Evolutionary conservation across 2,888 invertebrate species (phyloP), one percentile per base, ranked within the genome.

Genomic region (Lydus trimaculatus): DNA sequence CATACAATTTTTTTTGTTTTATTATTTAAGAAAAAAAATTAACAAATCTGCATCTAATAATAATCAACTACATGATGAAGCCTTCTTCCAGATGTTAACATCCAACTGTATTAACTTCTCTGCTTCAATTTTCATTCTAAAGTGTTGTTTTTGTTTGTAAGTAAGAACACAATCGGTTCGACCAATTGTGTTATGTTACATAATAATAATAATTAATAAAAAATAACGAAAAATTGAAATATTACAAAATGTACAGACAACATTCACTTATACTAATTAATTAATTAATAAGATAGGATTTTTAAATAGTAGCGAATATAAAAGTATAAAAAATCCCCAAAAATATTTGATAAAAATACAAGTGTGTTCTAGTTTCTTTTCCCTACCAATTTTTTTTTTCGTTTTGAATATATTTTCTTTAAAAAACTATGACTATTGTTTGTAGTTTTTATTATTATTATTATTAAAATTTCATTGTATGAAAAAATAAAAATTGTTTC

Each of bases 321-420:
- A 83, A 83, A 83, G 83, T 84, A 84, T 78, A 82, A 83, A 82
- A 80, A 80, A 82, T 82, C 82, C 82, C 48, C 82, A 80, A 82
- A 83, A 82, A 83, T 83, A 82, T 80, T 75, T 76, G 77, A 77
- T 75, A 80, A 83, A 84, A 83, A 83, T 83, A 83, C 43, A 39
- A 39, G 7, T 9, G 43, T 43, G 4, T n/a, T 17, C 17, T n/a
- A n/a, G n/a, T n/a, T n/a, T n/a, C n/a, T n/a, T n/a, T n/a, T n/a
- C n/a, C n/a, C n/a, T n/a, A n/a, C n/a, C n/a, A n/a, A n/a, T n/a
- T 36, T 13, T 2, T 15, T 15, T 36, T 36, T 20, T 48, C 17
- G 81, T 81, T 81, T 80, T 79, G 60, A 39, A 68, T 76, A 71
- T 74, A 69, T 64, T 63, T 63, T 66, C 60, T 72, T 73, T 73